Conservation (phyloP, 1,140 invertebrate genomes). For the Drosophila funebris region DNA sequence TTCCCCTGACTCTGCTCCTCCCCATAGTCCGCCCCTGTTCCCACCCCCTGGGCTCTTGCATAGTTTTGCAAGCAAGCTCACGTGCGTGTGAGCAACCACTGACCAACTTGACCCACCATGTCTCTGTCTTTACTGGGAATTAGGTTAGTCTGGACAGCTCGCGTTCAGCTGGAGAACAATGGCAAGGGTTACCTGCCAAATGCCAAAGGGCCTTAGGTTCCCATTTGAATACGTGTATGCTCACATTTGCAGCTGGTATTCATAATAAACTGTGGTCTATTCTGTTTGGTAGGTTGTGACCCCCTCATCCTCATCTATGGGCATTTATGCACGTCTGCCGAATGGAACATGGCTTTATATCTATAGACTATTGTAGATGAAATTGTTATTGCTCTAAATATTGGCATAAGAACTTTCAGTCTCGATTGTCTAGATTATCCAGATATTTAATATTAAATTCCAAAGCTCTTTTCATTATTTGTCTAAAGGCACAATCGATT, state of each 20-base stretch:
- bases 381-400: background rate
- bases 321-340: constrained; percentile 74
- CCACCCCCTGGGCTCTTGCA: constrained; percentile 35
- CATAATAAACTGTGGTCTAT: constrained; percentile 49
- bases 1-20: constrained; percentile 45
- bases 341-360: constrained; percentile 58
- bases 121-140: constrained; percentile 25
- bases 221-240: constrained; percentile 47
- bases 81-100: constrained; percentile 47
- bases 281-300: background rate
- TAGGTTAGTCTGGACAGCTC: constrained; percentile 46
- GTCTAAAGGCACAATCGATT: no score
- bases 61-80: constrained; percentile 57
- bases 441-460: constrained; percentile 6
- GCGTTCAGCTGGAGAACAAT: background rate
- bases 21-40: background rate
- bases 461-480: background rate
- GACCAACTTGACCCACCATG: background rate
- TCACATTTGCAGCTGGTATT: constrained; percentile 58
- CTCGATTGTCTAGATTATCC: background rate
- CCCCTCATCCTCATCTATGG: constrained; percentile 22
- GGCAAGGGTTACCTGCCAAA: constrained; percentile 1
- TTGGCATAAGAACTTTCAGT: no score
- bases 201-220: constrained; percentile 13
- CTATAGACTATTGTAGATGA: constrained; percentile 35